Percentiles rank a stretch among this genome's conserved stretches.
phyloP scores from a whole-genome alignment of 2,888 invertebrate genomes.

The Ophion slaviceki region DNA sequence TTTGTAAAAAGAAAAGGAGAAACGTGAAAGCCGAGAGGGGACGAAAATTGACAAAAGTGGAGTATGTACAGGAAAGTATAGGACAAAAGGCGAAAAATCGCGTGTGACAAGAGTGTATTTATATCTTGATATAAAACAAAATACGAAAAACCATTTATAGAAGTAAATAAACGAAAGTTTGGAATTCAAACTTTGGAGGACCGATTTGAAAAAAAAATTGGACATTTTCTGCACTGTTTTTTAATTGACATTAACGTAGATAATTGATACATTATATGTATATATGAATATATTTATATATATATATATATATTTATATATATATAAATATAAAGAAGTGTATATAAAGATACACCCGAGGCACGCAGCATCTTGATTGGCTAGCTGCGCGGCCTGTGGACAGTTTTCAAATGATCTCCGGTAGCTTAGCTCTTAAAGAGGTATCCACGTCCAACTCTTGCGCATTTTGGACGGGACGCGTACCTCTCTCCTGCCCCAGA shows the following conservation, averaged over 20 bases:
- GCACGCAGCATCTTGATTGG: slow-evolving; percentile 83
- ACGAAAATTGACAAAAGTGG: slow-evolving; percentile 55
- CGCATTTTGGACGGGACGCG: slow-evolving; percentile 53
- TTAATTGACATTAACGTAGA: slow-evolving; percentile 80
- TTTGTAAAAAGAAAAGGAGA: slow-evolving; percentile 59
- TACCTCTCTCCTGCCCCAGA: slow-evolving; percentile 39
- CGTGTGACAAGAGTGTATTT: slow-evolving; percentile 75
- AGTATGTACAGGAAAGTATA: slow-evolving; percentile 49
- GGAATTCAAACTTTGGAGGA: slow-evolving; percentile 73
- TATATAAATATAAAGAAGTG: slow-evolving; percentile 14
- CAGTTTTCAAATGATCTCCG: slow-evolving; percentile 84
- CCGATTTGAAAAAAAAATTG: slow-evolving; percentile 9
- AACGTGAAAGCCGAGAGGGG: slow-evolving; percentile 34
- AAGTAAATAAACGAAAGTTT: slow-evolving; percentile 60
- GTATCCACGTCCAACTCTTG: slow-evolving; percentile 66
- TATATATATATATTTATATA: slow-evolving; percentile 18
- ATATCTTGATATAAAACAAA: slow-evolving; percentile 71
- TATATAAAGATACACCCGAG: slow-evolving; percentile 72
- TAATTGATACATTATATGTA: slow-evolving; percentile 78
- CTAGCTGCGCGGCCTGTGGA: slow-evolving; percentile 83
- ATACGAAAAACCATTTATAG: slow-evolving; percentile 56
- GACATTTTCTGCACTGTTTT: slow-evolving; percentile 70
- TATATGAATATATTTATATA: slow-evolving; percentile 7
- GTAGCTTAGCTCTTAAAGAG: slow-evolving; percentile 83
- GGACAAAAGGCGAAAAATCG: slow-evolving; percentile 45